phyloP scores from a whole-genome alignment of 1,140 invertebrate species.

The Hesperophylax magnus region DNA sequence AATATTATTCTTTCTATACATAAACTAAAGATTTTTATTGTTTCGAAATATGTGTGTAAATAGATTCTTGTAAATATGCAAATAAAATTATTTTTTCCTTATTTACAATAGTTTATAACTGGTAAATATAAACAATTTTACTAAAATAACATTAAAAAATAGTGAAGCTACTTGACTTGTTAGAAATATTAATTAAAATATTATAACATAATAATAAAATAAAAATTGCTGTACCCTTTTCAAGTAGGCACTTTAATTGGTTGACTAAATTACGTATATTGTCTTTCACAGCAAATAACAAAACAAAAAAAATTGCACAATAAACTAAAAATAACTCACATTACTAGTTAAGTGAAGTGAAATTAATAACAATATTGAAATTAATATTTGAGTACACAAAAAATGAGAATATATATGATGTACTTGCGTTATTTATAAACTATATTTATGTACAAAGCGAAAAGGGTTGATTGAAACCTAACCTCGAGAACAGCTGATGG shows the following conservation, averaged over 20 bases:
- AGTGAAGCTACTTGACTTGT: constrained; percentile 2
- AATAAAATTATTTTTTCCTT: constrained; percentile 14
- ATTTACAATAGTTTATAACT: constrained; percentile 25
- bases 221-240: constrained; percentile 21
- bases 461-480: not conserved
- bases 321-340: too few relatives aligned
- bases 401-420: too few relatives aligned
- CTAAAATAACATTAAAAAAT: constrained; percentile 16
- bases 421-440: too few relatives aligned
- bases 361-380: too few relatives aligned
- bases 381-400: too few relatives aligned
- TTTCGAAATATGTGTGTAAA: constrained; percentile 14
- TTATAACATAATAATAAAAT: not conserved
- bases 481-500: not conserved
- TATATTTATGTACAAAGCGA: not conserved
- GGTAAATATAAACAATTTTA: constrained; percentile 20
- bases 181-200: constrained; percentile 10
- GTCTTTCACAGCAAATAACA: constrained; percentile 31
- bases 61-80: constrained; percentile 26
- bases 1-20: not conserved
- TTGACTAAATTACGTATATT: constrained; percentile 14
- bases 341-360: too few relatives aligned
- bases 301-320: not conserved
- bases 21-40: not conserved
- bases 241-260: not conserved